These are phyloP conservation scores for Acrobasis repandana DNA, from an alignment of 2,888 invertebrate genomes.

Conservation along the genomic window DNA sequence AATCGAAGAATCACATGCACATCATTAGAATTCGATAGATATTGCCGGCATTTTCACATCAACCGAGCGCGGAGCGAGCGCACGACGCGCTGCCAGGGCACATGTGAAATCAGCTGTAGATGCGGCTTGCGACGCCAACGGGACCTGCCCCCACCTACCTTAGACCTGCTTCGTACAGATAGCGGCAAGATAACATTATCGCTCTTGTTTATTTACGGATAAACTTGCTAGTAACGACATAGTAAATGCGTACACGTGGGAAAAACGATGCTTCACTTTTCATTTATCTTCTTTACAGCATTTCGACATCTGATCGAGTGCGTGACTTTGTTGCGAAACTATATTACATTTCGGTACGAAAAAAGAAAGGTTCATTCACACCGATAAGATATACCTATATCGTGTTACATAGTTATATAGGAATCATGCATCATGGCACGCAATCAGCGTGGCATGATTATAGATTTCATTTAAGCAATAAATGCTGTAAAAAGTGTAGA, in stretches of 20 bases:
- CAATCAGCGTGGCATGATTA: slow-evolving; percentile 22
- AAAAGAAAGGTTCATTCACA: slow-evolving; percentile 44
- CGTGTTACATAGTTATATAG: slow-evolving; percentile 29
- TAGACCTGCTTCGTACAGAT: slow-evolving; percentile 49
- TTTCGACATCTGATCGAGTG: slow-evolving; percentile 25
- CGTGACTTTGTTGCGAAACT: slow-evolving; percentile 46
- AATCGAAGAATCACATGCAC: slow-evolving; percentile 50
- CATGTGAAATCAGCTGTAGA: slow-evolving; percentile 81
- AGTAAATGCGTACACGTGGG: slow-evolving; percentile 28
- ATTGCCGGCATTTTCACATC: slow-evolving; percentile 61
- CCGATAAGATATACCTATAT: slow-evolving; percentile 40
- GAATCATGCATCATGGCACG: slow-evolving; percentile 29
- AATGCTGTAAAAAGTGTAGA: background rate
- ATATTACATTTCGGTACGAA: slow-evolving; percentile 30
- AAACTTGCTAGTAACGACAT: slow-evolving; percentile 37
- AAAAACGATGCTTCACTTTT: slow-evolving; percentile 17
- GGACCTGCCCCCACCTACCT: slow-evolving; percentile 45
- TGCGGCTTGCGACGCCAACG: slow-evolving; percentile 43
- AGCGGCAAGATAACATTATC: slow-evolving; percentile 59
- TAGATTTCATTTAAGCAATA: slow-evolving; percentile 1
- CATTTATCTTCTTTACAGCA: slow-evolving; percentile 15
- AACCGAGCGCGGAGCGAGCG: slow-evolving; percentile 50
- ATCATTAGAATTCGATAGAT: slow-evolving; percentile 39
- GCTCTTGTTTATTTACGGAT: slow-evolving; percentile 60
- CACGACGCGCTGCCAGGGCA: slow-evolving; percentile 53